These are phyloP conservation scores for Cerceris ruficornis DNA, from an alignment of 2,888 invertebrate genomes.

Conservation along the genomic window DNA sequence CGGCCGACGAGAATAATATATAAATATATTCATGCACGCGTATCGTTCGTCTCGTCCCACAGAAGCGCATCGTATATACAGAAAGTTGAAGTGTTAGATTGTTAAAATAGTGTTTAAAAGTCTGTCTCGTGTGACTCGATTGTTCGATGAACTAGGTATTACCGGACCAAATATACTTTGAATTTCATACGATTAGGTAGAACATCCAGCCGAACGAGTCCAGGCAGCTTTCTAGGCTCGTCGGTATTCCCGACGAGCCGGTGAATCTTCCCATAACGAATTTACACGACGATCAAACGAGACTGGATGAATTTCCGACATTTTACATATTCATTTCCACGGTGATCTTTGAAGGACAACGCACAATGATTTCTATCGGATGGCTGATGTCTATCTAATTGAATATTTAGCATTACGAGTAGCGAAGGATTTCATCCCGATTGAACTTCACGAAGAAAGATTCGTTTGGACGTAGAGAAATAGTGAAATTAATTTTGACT, in stretches of 20 bases:
- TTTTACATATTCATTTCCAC: too few relatives aligned
- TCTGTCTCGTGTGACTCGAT: conserved; percentile 18
- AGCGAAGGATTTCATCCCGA: too few relatives aligned
- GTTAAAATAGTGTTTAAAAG: conserved; percentile 33
- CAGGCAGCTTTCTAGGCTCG: neutral
- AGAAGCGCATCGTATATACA: conserved; percentile 13
- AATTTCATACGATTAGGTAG: conserved; percentile 26
- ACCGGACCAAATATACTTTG: conserved; percentile 52
- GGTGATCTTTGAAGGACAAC: too few relatives aligned
- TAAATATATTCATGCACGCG: neutral
- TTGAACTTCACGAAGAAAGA: neutral
- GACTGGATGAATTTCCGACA: too few relatives aligned
- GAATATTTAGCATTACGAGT: too few relatives aligned
- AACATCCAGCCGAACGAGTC: conserved; percentile 18
- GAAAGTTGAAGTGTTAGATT: conserved; percentile 30
- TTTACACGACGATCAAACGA: too few relatives aligned
- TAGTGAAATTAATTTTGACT: conserved; percentile 26
- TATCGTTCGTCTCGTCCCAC: neutral
- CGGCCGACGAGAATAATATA: neutral
- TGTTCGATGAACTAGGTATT: conserved; percentile 30
- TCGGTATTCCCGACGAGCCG: neutral
- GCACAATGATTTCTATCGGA: too few relatives aligned
- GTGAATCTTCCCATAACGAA: too few relatives aligned
- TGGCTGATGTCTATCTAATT: too few relatives aligned
- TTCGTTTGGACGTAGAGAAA: conserved; percentile 7